Evolutionary conservation across 2,888 invertebrate species (phyloP), one percentile per base, ranked within the genome.

Genomic region (Serrognathus titanus): DNA sequence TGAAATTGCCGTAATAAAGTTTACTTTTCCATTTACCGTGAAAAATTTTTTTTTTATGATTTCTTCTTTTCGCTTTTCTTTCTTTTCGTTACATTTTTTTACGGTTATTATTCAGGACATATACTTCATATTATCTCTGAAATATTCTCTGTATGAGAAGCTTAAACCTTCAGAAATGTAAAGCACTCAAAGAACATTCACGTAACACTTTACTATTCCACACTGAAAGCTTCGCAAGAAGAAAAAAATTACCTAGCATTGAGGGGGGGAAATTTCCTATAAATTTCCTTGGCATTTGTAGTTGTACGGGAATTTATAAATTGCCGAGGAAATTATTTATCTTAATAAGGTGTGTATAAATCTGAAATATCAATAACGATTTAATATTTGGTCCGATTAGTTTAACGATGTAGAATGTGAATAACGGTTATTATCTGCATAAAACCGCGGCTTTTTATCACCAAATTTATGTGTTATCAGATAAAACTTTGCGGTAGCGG

Each of bases 381-480:
- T 16, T 39, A 12, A 12, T 12, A 12, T 39, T 39, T n/a, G 39
- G 39, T 12, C 11, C 39, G 12, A 39, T 39, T 12, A 12, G 12
- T 39, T 39, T 39, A 39, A 11, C 39, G 12, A 12, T 10, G 12
- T 11, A 39, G 12, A 39, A 39, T 53, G 53, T 57, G 57, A 53
- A 38, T 53, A 57, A 57, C 50, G 46, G 50, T 57, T 53, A 57
- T 53, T 53, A 52, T 53, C 39, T 36, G 45, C 46, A 40, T 41
- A 35, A 40, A 53, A 49, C 51, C 40, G 53, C 40, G 46, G 31
- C 41, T 57, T 57, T 57, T 57, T 57, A 57, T 57, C 57, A 53
- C 46, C 39, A 49, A 62, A 64, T 64, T 64, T 64, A 61, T 64
- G 56, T 62, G 36, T 52, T 53, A 63, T 64, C 63, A 58, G 64